Percentiles rank a stretch among this genome's conserved stretches.
Conservation (phyloP, 2,113 vertebrate species). For the Chelonoidis abingdonii region DNA sequence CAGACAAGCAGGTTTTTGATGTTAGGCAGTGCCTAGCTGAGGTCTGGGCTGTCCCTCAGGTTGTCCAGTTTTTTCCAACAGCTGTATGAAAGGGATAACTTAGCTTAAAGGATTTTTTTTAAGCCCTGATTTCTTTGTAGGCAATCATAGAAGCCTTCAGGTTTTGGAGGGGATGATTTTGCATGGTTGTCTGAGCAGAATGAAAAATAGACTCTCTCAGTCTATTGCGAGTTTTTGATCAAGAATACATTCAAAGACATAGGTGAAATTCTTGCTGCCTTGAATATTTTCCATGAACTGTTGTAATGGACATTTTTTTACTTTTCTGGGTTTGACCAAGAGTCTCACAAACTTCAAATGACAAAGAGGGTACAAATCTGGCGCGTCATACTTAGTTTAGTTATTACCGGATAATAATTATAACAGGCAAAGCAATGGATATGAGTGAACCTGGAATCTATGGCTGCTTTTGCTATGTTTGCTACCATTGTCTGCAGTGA, state of each 20-base stretch:
- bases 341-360: not conserved
- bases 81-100: not conserved
- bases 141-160: not conserved
- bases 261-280: not conserved
- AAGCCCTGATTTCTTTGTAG: not conserved
- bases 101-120: constrained; percentile 11
- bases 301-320: rapidly evolving
- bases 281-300: not conserved
- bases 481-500: constrained; percentile 48
- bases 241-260: not conserved
- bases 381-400: not conserved
- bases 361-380: not conserved
- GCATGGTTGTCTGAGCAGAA: not conserved
- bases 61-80: not conserved
- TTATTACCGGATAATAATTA: not conserved
- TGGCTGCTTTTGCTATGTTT: not conserved
- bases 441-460: not conserved
- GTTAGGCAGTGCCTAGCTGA: constrained; percentile 21
- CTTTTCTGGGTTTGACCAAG: not conserved
- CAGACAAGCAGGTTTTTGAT: constrained; percentile 48
- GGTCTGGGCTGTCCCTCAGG: constrained; percentile 3
- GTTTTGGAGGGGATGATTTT: not conserved
- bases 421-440: not conserved
- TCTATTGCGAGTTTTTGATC: not conserved
- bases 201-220: not conserved